A percentile compares a stretch with the other conserved stretches of the same genome.
These are phyloP conservation scores for Yoshiicerus persimilis DNA, from an alignment of 1,140 invertebrate genomes.

Conservation along the genomic window DNA sequence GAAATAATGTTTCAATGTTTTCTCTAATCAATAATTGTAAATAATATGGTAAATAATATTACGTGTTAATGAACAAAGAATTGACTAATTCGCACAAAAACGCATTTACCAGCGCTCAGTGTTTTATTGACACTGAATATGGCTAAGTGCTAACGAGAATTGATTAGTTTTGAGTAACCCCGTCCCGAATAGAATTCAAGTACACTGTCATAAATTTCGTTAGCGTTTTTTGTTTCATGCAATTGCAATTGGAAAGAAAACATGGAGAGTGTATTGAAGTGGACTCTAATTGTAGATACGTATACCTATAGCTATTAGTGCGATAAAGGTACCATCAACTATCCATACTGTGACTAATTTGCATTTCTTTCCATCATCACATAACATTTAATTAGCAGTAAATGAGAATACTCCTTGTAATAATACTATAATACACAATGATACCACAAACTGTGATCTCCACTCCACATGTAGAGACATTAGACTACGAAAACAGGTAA, in stretches of 20 bases:
- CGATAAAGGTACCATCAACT: background rate
- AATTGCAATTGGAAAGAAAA: background rate
- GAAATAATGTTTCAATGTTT: no score
- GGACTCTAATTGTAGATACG: no score
- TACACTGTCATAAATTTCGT: background rate
- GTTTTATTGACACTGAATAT: background rate
- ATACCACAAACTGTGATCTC: background rate
- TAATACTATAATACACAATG: no score
- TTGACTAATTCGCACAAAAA: background rate
- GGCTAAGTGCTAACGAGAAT: background rate
- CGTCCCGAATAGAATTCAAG: background rate
- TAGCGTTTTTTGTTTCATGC: no score
- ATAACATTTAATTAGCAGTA: background rate
- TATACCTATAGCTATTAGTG: background rate
- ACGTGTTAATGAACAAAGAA: background rate
- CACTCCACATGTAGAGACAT: no score
- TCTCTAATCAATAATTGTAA: no score
- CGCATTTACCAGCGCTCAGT: background rate
- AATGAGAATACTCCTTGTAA: no score
- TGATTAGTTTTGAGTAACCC: background rate
- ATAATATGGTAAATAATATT: background rate
- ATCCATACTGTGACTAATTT: background rate
- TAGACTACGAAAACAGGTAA: no score
- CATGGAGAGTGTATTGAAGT: no score
- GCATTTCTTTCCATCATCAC: background rate